A percentile compares a stretch with the other conserved stretches of the same genome.
Evolutionary conservation across 2,113 vertebrate genomes (phyloP).

Genomic region (Pelodiscus sinensis): DNA sequence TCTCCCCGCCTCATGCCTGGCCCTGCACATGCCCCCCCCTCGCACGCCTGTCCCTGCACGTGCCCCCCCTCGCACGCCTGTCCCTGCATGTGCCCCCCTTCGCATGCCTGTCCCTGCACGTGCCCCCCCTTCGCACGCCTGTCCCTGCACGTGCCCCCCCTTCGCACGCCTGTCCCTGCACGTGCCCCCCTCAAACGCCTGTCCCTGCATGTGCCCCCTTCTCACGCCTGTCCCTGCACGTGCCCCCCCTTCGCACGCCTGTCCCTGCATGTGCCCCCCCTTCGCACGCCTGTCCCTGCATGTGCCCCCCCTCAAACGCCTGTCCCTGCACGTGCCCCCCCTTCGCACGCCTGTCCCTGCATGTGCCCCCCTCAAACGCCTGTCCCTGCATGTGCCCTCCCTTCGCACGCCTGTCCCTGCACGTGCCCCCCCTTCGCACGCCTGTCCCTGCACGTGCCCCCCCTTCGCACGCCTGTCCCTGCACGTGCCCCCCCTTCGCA

Average conservation of each 20-base stretch:
- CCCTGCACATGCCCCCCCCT: conserved; percentile 52
- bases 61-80: too few species aligned
- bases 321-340: too few species aligned
- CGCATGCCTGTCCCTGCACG: neutral
- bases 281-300: too few species aligned
- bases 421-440: neutral
- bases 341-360: too few species aligned
- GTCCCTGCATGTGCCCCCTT: conserved; percentile 26
- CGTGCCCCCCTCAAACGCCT: too few species aligned
- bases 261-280: too few species aligned
- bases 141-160: neutral
- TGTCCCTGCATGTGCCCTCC: too few species aligned
- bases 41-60: conserved; percentile 50
- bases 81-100: too few species aligned
- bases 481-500: neutral
- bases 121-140: neutral
- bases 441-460: neutral
- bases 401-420: neutral
- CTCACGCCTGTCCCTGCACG: conserved; percentile 43
- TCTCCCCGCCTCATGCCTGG: conserved; percentile 30
- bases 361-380: too few species aligned
- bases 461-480: neutral
- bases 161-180: neutral
- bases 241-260: neutral
- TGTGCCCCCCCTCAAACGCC: too few species aligned